phyloP scores from a whole-genome alignment of 2,888 invertebrate species.

The Lepidonotus clava region DNA sequence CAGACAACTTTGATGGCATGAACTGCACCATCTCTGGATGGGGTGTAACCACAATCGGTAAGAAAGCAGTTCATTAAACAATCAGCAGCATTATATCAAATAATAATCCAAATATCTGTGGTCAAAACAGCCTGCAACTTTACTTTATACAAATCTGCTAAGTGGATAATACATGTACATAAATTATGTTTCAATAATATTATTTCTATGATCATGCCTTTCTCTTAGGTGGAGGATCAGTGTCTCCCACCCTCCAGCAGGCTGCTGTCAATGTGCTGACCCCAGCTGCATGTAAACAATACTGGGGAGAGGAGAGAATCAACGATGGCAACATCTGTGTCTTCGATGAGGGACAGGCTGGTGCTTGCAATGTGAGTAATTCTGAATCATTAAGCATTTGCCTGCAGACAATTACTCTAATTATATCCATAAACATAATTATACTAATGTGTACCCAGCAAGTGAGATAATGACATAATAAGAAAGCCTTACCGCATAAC shows the following conservation, averaged over 20 bases:
- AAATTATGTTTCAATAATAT: not conserved
- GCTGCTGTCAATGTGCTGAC: constrained; percentile 17
- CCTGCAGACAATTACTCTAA: no score
- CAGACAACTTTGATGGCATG: constrained; percentile 31
- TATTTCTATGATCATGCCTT: no score
- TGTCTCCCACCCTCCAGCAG: constrained; percentile 22
- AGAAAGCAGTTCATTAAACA: no score
- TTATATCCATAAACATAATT: no score
- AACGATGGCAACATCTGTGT: constrained; percentile 34
- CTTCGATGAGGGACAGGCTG: constrained; percentile 33
- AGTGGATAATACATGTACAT: not conserved
- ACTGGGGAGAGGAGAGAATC: constrained; percentile 42
- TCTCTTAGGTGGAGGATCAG: not conserved
- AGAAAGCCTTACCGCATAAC: no score
- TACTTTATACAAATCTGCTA: not conserved
- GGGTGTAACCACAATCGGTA: constrained; percentile 23
- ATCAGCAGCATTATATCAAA: no score
- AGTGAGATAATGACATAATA: no score
- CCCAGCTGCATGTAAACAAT: not conserved
- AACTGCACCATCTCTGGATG: constrained; percentile 41
- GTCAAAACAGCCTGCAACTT: no score
- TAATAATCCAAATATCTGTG: no score
- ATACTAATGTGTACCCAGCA: no score
- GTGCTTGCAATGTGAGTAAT: constrained; percentile 36
- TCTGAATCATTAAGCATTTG: no score